These are phyloP conservation scores for Phycodurus eques DNA, from an alignment of 2,113 vertebrate species.

Conservation along the genomic window DNA sequence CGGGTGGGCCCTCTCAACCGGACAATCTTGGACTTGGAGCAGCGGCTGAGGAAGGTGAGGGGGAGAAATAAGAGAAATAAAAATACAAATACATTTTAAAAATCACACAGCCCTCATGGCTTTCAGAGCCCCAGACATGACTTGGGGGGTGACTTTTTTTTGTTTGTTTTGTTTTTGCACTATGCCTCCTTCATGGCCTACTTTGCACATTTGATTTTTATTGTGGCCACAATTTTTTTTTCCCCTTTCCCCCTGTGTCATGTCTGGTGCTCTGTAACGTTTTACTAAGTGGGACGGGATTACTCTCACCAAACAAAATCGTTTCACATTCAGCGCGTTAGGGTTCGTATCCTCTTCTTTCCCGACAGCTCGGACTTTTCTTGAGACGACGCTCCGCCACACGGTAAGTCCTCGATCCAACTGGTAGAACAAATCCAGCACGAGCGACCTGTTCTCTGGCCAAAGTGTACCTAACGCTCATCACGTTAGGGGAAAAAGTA, in stretches of 20 bases:
- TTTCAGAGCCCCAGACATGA: not conserved
- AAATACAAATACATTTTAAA: no score
- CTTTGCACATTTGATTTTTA: not conserved
- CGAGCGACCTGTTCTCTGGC: not conserved
- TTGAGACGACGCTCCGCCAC: slow-evolving; percentile 52
- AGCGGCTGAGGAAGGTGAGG: slow-evolving; percentile 51
- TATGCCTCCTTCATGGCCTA: not conserved
- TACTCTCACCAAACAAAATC: not conserved
- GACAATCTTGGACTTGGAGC: slow-evolving; percentile 48
- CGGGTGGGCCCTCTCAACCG: slow-evolving; percentile 49
- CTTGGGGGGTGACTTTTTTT: not conserved
- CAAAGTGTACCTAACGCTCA: not conserved
- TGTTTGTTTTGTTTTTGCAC: not conserved
- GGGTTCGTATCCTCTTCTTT: slow-evolving; percentile 43
- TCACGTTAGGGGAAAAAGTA: not conserved
- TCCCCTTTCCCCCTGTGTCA: not conserved
- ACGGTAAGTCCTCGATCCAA: slow-evolving; percentile 54
- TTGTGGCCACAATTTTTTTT: not conserved
- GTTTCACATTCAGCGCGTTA: not conserved
- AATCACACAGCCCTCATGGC: not conserved
- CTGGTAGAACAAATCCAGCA: not conserved
- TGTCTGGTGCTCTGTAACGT: not conserved
- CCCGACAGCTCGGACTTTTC: slow-evolving; percentile 63
- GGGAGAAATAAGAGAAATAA: not conserved
- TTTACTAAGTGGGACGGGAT: not conserved